phyloP scores from a whole-genome alignment of 2,888 invertebrate species.

The Periphyllus acericola region DNA sequence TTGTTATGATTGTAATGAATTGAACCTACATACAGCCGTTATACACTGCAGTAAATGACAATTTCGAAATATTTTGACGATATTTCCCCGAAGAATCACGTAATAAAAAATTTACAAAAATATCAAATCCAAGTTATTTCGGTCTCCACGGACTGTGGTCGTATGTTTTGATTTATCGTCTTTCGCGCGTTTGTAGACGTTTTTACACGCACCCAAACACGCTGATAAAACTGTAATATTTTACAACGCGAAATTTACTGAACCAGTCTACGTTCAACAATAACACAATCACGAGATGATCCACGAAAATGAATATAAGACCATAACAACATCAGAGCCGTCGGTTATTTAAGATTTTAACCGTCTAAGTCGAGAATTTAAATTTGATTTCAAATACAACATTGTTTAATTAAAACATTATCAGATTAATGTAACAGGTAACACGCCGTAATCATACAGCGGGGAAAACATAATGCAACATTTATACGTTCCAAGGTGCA shows the following conservation, averaged over 20 bases:
- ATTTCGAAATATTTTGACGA: neutral
- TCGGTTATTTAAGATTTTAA: too few species aligned
- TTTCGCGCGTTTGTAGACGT: neutral
- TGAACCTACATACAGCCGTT: neutral
- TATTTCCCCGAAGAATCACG: constrained; percentile 16
- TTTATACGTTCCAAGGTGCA: too few species aligned
- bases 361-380: too few species aligned
- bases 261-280: neutral
- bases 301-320: neutral
- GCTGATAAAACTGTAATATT: constrained; percentile 23
- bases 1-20: neutral
- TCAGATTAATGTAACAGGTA: too few species aligned
- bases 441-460: too few species aligned
- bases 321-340: too few species aligned
- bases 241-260: neutral
- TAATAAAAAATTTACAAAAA: neutral
- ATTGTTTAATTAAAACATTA: too few species aligned
- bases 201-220: constrained; percentile 4
- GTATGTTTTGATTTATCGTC: constrained; percentile 18
- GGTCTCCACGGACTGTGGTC: constrained; percentile 8
- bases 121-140: constrained; percentile 22
- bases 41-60: neutral
- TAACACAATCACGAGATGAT: neutral
- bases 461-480: too few species aligned
- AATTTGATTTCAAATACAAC: too few species aligned